Percentiles rank a stretch among this genome's conserved stretches.
phyloP scores from a whole-genome alignment of 1,140 invertebrate species.

The Lepeophtheirus salmonis region DNA sequence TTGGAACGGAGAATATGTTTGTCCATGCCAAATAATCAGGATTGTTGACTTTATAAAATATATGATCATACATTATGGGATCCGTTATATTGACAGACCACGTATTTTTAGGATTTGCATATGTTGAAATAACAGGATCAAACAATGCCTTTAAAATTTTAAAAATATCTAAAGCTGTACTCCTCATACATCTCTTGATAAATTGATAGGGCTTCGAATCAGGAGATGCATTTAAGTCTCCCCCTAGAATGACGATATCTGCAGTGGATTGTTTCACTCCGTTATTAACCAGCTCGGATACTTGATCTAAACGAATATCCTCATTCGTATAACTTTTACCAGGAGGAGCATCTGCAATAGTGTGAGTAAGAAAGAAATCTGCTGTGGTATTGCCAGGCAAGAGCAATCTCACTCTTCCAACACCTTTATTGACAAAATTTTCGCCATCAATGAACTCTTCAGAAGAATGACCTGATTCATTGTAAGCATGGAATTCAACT shows the following conservation, averaged over 20 bases:
- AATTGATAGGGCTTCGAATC: neutral
- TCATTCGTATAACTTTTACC: neutral
- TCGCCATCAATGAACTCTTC: slow-evolving; percentile 5
- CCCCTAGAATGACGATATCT: slow-evolving; percentile 11
- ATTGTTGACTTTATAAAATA: neutral
- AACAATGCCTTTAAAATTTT: neutral
- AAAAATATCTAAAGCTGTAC: neutral
- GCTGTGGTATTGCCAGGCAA: neutral
- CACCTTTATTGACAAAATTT: slow-evolving; percentile 1
- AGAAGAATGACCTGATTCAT: neutral
- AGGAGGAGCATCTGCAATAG: neutral
- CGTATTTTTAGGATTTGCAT: slow-evolving; percentile 2
- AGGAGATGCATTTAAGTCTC: slow-evolving; percentile 13
- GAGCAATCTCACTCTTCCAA: slow-evolving; percentile 9
- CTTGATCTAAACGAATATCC: neutral
- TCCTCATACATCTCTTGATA: neutral
- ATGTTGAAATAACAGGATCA: neutral
- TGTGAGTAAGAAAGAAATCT: slow-evolving; percentile 16
- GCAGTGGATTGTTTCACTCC: slow-evolving; percentile 9
- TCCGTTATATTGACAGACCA: neutral
- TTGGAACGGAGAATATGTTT: neutral
- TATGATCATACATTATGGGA: slow-evolving; percentile 1
- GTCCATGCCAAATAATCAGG: neutral
- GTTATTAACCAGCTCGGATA: neutral
- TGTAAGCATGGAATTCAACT: neutral